Evolutionary conservation across 2,113 vertebrate genomes (phyloP), one percentile per base, ranked within the genome.

Genomic region (Narcine bancroftii): DNA sequence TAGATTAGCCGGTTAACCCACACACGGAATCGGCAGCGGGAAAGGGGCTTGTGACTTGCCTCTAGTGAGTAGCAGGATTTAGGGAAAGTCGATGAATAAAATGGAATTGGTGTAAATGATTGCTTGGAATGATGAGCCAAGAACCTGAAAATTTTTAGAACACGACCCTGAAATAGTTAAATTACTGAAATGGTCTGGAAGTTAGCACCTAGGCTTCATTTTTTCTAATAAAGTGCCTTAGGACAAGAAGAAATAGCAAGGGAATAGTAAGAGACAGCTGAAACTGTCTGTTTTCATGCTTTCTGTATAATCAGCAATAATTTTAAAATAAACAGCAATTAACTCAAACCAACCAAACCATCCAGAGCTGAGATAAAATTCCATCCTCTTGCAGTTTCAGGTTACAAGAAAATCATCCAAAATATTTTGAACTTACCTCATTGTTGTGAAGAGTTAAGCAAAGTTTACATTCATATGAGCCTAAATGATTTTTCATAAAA

Each of bases 401-500:
- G 17, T 21, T n/a, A 36, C 15, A 19, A 87, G 13, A 60, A 7
- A 63, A 87, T 17, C n/a, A 50, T 11, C 45, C 11, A 81, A 50
- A 33, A 10, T 33, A 47, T 50, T 81, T 89, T 6, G 71, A 21
- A 11, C 95, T 89, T 92, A 99, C 99, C 98, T 99, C 99, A 0
- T 99, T 99, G 95, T 99, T 99, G 93, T 99, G 99, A 63, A 99
- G 97, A 0, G 99, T 99, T 92, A 99, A 95, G 93, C 99, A 99
- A 33, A 99, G 97, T 93, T 99, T 99, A 94, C 99, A 99, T 92
- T 99, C 99, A 0, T 99, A 99, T 0, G 99, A 99, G 15, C 99
- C 99, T 95, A 99, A 94, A 93, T 99, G 99, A 93, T 99, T 99
- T 92, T 99, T 99, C 99, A 99, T 99, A 94, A 99, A 99, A 92